phyloP scores from a whole-genome alignment of 2,888 invertebrate genomes.

The Drosophila yooni region DNA sequence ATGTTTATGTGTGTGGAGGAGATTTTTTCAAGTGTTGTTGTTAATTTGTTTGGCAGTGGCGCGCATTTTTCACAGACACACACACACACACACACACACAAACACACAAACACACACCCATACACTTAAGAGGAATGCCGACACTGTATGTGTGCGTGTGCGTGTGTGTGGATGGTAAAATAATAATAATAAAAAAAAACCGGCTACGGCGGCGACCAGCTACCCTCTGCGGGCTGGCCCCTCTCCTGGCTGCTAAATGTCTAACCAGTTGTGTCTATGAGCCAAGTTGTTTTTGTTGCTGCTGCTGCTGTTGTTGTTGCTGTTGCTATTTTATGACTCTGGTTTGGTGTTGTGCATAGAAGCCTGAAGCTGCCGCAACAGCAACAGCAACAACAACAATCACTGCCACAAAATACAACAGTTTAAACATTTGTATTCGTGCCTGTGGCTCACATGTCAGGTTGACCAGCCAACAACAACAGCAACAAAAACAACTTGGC shows the following conservation, averaged over 20 bases:
- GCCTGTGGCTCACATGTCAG: conserved; percentile 71
- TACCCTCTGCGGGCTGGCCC: conserved; percentile 26
- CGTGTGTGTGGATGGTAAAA: conserved; percentile 34
- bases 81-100: conserved; percentile 39
- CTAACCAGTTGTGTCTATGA: conserved; percentile 62
- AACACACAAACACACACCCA: conserved; percentile 28
- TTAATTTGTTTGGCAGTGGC: conserved; percentile 72
- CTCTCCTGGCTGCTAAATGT: conserved; percentile 40
- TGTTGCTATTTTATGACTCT: conserved; percentile 63
- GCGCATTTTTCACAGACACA: conserved; percentile 66
- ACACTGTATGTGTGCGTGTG: conserved; percentile 23
- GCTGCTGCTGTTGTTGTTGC: conserved; percentile 19
- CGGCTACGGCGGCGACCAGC: conserved; percentile 38
- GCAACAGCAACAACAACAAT: conserved; percentile 47
- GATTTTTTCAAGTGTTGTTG: conserved; percentile 71
- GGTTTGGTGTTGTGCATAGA: conserved; percentile 68
- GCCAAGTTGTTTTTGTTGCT: conserved; percentile 30
- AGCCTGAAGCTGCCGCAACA: conserved; percentile 60
- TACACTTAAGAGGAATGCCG: conserved; percentile 44
- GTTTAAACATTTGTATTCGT: conserved; percentile 74
- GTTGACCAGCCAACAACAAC: conserved; percentile 56
- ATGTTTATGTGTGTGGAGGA: conserved; percentile 41
- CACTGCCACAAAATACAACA: conserved; percentile 60
- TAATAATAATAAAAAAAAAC: conserved; percentile 36
- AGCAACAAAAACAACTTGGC: conserved; percentile 27